phyloP scores from a whole-genome alignment of 1,140 invertebrate genomes.

The Polypedilum pembai region DNA sequence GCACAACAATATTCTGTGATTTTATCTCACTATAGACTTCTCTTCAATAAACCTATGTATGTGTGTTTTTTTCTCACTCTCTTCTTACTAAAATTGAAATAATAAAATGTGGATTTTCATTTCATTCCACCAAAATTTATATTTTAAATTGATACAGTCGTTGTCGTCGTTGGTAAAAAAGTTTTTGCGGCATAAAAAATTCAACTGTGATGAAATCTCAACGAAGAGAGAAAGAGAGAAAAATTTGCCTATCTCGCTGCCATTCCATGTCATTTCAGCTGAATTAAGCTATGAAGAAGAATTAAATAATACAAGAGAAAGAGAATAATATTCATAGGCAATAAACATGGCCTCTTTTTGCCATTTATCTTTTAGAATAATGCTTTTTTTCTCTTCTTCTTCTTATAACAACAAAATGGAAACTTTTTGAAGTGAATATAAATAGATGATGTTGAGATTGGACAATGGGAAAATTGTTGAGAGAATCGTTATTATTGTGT shows the following conservation, averaged over 20 bases:
- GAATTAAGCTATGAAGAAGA: not conserved
- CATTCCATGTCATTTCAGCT: not conserved
- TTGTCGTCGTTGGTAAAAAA: not conserved
- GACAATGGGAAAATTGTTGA: no score
- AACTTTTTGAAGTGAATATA: no score
- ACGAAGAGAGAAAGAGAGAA: not conserved
- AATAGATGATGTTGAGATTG: no score
- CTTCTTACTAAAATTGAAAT: not conserved
- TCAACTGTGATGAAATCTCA: not conserved
- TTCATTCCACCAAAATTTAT: not conserved
- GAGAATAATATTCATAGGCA: not conserved
- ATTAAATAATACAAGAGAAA: not conserved
- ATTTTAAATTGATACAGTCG: conserved; percentile 19
- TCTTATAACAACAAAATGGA: no score
- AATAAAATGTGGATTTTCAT: conserved; percentile 7
- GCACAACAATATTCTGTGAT: conserved; percentile 12
- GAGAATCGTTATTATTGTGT: no score
- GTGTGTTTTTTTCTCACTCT: not conserved
- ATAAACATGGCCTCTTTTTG: no score
- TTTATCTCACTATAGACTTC: not conserved
- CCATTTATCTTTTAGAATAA: no score
- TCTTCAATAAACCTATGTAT: not conserved
- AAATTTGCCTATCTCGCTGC: not conserved
- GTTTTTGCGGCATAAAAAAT: not conserved
- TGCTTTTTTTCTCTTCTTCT: no score